These are phyloP conservation scores for Drosophila erecta DNA, from an alignment of 1,140 invertebrate species.

Conservation along the genomic window DNA sequence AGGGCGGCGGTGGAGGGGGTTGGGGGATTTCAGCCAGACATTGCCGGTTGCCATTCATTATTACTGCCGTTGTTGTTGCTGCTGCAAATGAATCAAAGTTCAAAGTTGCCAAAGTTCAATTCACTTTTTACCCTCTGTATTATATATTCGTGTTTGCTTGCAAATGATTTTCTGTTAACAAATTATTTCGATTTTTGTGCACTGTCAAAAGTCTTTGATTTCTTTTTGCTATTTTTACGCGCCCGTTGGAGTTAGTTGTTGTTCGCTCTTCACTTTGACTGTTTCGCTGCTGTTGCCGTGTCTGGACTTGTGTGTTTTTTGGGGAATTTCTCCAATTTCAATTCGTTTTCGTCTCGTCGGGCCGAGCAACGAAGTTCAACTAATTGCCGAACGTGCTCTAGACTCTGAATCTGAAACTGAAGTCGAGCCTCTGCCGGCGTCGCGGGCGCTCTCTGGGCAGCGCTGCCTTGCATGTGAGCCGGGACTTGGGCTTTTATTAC, in stretches of 20 bases:
- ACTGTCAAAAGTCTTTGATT: slow-evolving; percentile 21
- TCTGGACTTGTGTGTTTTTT: slow-evolving; percentile 26
- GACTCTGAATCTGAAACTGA: slow-evolving; percentile 43
- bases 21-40: slow-evolving; percentile 40
- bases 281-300: slow-evolving; percentile 8
- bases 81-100: slow-evolving; percentile 55
- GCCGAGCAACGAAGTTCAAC: slow-evolving; percentile 76
- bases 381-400: slow-evolving; percentile 70
- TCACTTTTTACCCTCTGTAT: slow-evolving; percentile 42
- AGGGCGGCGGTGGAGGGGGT: not conserved
- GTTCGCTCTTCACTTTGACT: not conserved
- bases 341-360: slow-evolving; percentile 62
- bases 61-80: slow-evolving; percentile 31
- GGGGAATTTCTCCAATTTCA: slow-evolving; percentile 35
- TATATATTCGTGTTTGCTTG: slow-evolving; percentile 3
- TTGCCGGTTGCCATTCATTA: slow-evolving; percentile 49
- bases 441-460: slow-evolving; percentile 30
- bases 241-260: slow-evolving; percentile 39
- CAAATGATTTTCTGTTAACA: slow-evolving; percentile 15
- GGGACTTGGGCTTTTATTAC: slow-evolving; percentile 53
- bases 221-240: slow-evolving; percentile 18
- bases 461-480: slow-evolving; percentile 58
- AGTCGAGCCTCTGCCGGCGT: slow-evolving; percentile 32
- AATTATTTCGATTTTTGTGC: slow-evolving; percentile 41
- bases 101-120: slow-evolving; percentile 61